A percentile compares a stretch with the other conserved stretches of the same genome.
Conservation (phyloP, 2,113 vertebrate species). For the Australoheros scitulus region DNA sequence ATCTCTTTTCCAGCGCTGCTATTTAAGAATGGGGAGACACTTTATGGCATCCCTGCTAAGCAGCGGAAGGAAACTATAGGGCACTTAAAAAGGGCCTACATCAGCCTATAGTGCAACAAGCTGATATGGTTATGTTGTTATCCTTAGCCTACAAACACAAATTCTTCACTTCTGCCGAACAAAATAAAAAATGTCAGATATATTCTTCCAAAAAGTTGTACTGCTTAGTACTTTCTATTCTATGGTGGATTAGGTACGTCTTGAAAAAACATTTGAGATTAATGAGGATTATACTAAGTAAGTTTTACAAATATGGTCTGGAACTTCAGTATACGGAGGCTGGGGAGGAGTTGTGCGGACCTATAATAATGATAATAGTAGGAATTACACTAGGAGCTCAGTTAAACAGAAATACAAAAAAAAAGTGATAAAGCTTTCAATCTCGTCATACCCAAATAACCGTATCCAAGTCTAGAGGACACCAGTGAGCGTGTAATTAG, state of each 20-base stretch:
- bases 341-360: background rate
- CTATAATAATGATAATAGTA: background rate
- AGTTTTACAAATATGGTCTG: fast-evolving
- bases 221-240: background rate
- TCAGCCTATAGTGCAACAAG: background rate
- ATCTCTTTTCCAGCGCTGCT: slow-evolving; percentile 61
- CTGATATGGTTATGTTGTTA: background rate
- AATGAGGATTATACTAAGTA: background rate
- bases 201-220: background rate
- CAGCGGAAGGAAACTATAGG: slow-evolving; percentile 35
- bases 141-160: background rate
- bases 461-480: background rate
- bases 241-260: background rate
- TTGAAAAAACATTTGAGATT: background rate
- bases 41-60: slow-evolving; percentile 57
- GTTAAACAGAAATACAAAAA: background rate
- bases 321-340: background rate
- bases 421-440: background rate
- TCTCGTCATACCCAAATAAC: background rate
- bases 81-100: slow-evolving; percentile 5
- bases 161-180: background rate
- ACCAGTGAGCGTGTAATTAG: slow-evolving; percentile 50
- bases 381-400: background rate
- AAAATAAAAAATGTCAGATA: background rate
- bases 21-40: slow-evolving; percentile 32